Conservation (phyloP, 2,113 vertebrate species). For the Odobenus rosmarus region DNA sequence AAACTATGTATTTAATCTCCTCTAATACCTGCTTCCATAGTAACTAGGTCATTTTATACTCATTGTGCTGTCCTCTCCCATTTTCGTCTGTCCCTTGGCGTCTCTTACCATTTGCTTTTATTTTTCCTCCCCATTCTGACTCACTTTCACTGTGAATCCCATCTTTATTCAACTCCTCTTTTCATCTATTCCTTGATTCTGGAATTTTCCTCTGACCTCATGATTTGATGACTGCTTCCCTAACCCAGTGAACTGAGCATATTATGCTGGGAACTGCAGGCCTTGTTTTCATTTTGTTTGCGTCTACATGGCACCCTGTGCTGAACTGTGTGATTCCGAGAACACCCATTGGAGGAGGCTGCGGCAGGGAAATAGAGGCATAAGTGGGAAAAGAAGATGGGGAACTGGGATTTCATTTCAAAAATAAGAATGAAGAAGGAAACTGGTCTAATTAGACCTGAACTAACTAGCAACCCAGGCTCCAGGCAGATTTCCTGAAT, state of each 20-base stretch:
- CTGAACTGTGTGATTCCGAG: not conserved
- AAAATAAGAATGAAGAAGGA: not conserved
- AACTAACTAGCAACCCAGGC: not conserved
- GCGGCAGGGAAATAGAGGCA: not conserved
- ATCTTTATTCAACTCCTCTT: not conserved
- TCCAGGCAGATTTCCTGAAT: not conserved
- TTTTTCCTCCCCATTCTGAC: not conserved
- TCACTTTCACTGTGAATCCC: not conserved
- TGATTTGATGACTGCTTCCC: not conserved
- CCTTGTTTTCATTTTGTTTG: not conserved
- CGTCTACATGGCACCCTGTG: not conserved
- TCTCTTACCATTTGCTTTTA: not conserved
- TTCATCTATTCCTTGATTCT: not conserved
- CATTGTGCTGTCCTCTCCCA: not conserved
- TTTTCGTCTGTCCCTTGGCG: not conserved
- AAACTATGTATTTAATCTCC: not conserved
- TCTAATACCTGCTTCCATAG: not conserved
- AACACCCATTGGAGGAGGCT: not conserved
- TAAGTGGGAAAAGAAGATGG: not conserved
- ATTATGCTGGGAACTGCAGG: not conserved
- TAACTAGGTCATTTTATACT: not conserved
- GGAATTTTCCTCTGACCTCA: not conserved
- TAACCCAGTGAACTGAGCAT: not conserved
- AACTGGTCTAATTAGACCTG: not conserved
- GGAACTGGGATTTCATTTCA: not conserved